These are phyloP conservation scores for Poeciliopsis retropinna DNA, from an alignment of 2,113 vertebrate genomes.

Conservation along the genomic window DNA sequence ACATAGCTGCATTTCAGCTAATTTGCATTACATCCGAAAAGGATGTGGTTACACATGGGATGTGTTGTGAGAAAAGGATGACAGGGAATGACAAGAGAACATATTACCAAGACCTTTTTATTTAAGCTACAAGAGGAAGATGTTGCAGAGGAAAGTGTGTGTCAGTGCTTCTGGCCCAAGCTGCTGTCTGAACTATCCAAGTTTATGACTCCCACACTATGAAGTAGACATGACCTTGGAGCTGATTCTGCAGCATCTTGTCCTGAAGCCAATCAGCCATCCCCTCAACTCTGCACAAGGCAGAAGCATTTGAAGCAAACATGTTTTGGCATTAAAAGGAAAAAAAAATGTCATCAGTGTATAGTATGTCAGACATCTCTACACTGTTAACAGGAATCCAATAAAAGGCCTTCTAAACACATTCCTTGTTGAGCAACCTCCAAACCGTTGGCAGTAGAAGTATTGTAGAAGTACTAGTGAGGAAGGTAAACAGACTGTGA, in stretches of 20 bases:
- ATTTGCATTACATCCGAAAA: neutral
- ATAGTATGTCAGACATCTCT: slow-evolving; percentile 45
- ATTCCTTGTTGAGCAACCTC: slow-evolving; percentile 58
- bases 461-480: slow-evolving; percentile 45
- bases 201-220: slow-evolving; percentile 43
- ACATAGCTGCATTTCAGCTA: neutral
- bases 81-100: neutral
- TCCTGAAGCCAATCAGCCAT: slow-evolving; percentile 7
- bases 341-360: slow-evolving; percentile 10
- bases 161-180: slow-evolving; percentile 19
- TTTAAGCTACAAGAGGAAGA: slow-evolving; percentile 12
- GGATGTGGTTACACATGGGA: neutral
- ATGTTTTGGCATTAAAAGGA: neutral
- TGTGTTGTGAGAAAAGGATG: neutral
- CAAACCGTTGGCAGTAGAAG: slow-evolving; percentile 54
- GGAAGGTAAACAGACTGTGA: slow-evolving; percentile 47
- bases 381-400: slow-evolving; percentile 45
- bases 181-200: slow-evolving; percentile 27
- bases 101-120: slow-evolving; percentile 3
- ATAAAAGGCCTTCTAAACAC: slow-evolving; percentile 37
- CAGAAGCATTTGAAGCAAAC: slow-evolving; percentile 6
- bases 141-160: slow-evolving; percentile 37
- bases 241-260: slow-evolving; percentile 25
- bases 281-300: slow-evolving; percentile 16
- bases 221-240: slow-evolving; percentile 46